Evolutionary conservation across 1,140 invertebrate genomes (phyloP).

Genomic region (Rhysida immarginata): DNA sequence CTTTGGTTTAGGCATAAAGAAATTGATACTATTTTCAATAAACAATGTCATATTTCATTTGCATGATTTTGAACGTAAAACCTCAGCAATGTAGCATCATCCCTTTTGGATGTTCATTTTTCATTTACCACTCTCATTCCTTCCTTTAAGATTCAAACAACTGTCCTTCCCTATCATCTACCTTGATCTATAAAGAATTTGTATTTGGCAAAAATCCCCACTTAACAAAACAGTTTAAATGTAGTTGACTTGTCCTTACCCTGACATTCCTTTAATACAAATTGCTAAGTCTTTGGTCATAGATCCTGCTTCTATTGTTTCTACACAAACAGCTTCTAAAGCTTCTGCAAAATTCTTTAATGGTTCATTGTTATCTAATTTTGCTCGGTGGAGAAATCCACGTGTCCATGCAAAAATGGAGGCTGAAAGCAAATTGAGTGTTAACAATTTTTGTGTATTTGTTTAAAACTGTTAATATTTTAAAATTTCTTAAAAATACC

Average conservation of each 20-base stretch:
- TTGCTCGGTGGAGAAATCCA: slow-evolving; percentile 31
- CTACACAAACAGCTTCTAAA: slow-evolving; percentile 32
- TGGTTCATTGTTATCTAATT: slow-evolving; percentile 68
- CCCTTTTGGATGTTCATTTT: no score
- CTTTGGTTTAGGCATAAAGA: no score
- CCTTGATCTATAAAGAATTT: background rate
- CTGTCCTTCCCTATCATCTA: slow-evolving; percentile 2
- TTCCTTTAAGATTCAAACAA: background rate
- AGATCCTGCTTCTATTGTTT: slow-evolving; percentile 79
- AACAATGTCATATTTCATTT: no score
- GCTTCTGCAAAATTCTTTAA: slow-evolving; percentile 57
- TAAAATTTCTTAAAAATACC: slow-evolving; percentile 30
- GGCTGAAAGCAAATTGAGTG: slow-evolving; percentile 13
- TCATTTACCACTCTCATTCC: no score
- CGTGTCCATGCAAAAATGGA: slow-evolving; percentile 27
- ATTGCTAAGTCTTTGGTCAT: slow-evolving; percentile 99
- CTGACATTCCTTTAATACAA: slow-evolving; percentile 80
- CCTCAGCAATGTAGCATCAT: no score
- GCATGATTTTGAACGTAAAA: no score
- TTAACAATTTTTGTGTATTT: background rate
- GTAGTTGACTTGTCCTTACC: slow-evolving; percentile 14
- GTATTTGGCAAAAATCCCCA: slow-evolving; percentile 1
- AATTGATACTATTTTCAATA: no score
- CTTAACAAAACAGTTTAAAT: background rate
- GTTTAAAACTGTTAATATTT: background rate